Evolutionary conservation across 1,140 invertebrate genomes (phyloP).

Genomic region (Heliconius hewitsoni): DNA sequence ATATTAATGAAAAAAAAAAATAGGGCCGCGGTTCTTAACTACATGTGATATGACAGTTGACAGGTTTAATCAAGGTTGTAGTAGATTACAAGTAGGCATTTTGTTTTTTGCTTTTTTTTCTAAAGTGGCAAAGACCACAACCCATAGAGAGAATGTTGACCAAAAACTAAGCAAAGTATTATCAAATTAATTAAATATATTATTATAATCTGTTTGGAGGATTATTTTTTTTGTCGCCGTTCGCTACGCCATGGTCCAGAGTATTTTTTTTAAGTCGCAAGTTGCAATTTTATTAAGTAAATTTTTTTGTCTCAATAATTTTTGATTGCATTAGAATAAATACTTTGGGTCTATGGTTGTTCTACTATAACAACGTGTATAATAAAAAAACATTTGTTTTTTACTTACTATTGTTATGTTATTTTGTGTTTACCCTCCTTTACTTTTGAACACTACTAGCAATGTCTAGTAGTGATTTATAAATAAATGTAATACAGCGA

Average conservation of each 20-base stretch:
- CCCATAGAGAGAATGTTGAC: conserved; percentile 4
- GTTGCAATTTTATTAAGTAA: not conserved
- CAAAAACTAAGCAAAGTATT: conserved; percentile 11
- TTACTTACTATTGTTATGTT: conserved; percentile 5
- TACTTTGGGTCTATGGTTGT: conserved; percentile 13
- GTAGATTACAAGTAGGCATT: conserved; percentile 12
- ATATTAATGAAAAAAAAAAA: conserved; percentile 16
- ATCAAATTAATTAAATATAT: conserved; percentile 9
- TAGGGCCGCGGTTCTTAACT: conserved; percentile 11
- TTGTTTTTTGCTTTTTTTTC: conserved; percentile 13
- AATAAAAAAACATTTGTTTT: conserved; percentile 15
- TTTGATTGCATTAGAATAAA: not conserved
- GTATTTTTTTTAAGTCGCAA: conserved; percentile 5
- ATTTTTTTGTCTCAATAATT: not conserved
- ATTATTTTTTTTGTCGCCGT: conserved; percentile 1
- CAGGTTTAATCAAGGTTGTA: conserved; percentile 15
- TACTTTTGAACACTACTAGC: not conserved
- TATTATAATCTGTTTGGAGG: conserved; percentile 2
- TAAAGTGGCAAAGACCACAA: conserved; percentile 2
- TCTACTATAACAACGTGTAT: conserved; percentile 9
- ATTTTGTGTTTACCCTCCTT: conserved; percentile 4
- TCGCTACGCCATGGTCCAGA: conserved; percentile 11
- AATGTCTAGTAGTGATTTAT: not conserved
- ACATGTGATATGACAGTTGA: conserved; percentile 14
- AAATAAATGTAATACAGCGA: no score